Conservation (phyloP, 1,140 invertebrate genomes). For the Drosophila lacertosa region DNA sequence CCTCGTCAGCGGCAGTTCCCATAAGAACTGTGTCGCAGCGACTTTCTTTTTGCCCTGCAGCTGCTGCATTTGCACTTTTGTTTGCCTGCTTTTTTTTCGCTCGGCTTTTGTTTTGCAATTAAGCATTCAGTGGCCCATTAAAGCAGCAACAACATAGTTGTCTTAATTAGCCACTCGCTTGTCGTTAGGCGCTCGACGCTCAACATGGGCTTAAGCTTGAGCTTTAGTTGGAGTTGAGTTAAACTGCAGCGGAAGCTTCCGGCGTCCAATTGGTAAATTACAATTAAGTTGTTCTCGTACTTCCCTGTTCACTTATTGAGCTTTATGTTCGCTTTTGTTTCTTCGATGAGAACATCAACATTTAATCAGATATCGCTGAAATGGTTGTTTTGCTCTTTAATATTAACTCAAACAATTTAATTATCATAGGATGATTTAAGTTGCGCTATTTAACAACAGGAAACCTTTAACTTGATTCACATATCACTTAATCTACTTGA, state of each 20-base stretch:
- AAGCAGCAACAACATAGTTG: constrained; percentile 41
- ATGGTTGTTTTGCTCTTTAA: no score
- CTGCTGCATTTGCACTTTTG: constrained; percentile 28
- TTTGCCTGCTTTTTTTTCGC: constrained; percentile 16
- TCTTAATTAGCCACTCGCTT: constrained; percentile 55
- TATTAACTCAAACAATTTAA: no score
- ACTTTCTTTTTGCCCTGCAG: constrained; percentile 40
- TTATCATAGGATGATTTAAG: no score
- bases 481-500: no score
- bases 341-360: no score
- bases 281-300: not conserved
- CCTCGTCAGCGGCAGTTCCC: constrained; percentile 6
- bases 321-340: not conserved
- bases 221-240: constrained; percentile 20
- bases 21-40: constrained; percentile 38
- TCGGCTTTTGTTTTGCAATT: constrained; percentile 44
- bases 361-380: no score
- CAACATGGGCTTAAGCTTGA: constrained; percentile 1
- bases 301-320: not conserved
- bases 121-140: constrained; percentile 49
- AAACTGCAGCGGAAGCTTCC: constrained; percentile 44
- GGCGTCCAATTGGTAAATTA: constrained; percentile 1
- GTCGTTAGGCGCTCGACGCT: constrained; percentile 17
- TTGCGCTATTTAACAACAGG: no score
- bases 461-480: no score